These are phyloP conservation scores for Procambarus virginalis DNA, from an alignment of 1,140 invertebrate genomes.

Conservation along the genomic window DNA sequence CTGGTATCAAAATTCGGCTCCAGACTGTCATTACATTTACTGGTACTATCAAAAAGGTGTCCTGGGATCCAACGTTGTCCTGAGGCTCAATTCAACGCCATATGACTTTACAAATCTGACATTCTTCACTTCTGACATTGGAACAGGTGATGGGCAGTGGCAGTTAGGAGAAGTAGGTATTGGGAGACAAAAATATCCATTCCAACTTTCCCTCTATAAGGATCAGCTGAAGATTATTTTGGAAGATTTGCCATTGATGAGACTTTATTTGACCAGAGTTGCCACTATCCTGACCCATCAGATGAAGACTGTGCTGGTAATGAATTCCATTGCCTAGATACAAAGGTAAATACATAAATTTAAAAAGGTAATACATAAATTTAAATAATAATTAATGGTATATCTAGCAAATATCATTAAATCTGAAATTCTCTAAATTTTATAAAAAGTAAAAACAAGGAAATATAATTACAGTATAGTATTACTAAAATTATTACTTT, in stretches of 20 bases:
- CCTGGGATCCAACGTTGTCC: constrained; percentile 32
- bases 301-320: constrained; percentile 1
- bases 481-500: no score
- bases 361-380: background rate
- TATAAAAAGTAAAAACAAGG: no score
- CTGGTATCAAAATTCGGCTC: constrained; percentile 56
- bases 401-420: background rate
- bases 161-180: constrained; percentile 27
- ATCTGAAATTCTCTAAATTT: no score
- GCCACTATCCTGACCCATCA: constrained; percentile 37
- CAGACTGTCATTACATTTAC: constrained; percentile 32
- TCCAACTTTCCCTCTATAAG: constrained; percentile 51
- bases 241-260: constrained; percentile 57
- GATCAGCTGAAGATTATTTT: constrained; percentile 29
- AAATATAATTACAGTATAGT: no score
- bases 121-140: constrained; percentile 33
- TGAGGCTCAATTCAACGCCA: constrained; percentile 35
- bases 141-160: constrained; percentile 3
- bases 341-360: constrained; percentile 27
- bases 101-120: constrained; percentile 41
- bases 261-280: constrained; percentile 12
- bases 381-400: background rate
- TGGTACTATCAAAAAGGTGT: constrained; percentile 51
- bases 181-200: constrained; percentile 41
- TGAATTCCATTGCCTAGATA: constrained; percentile 36